These are phyloP conservation scores for Macrobrachium rosenbergii DNA, from an alignment of 1,140 invertebrate species.

Conservation along the genomic window DNA sequence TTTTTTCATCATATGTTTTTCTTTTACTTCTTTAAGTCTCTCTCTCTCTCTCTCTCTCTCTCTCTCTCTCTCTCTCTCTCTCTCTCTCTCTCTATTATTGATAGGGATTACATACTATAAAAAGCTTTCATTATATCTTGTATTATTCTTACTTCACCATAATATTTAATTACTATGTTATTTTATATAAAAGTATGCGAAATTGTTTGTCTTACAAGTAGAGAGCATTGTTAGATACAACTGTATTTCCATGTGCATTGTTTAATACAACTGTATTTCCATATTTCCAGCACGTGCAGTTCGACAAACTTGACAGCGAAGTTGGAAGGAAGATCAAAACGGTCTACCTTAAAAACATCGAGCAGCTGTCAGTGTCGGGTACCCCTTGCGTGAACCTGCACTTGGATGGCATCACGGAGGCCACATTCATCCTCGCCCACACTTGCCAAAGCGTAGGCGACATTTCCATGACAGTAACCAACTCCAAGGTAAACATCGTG, in stretches of 20 bases:
- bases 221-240: no score
- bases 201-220: no score
- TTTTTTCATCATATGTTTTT: no score
- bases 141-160: neutral
- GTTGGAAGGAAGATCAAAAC: neutral
- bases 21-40: no score
- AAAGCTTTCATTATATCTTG: neutral
- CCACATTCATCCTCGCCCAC: conserved; percentile 1
- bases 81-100: neutral
- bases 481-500: conserved; percentile 26
- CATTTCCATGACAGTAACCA: conserved; percentile 6
- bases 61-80: no score
- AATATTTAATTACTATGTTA: no score
- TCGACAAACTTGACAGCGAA: neutral
- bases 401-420: conserved; percentile 9
- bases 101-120: neutral
- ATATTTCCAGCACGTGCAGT: neutral
- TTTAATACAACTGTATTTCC: no score
- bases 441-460: neutral
- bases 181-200: no score
- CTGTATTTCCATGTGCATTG: no score
- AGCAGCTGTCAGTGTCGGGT: neutral
- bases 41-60: no score
- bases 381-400: conserved; percentile 21
- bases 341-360: conserved; percentile 21